Evolutionary conservation across 2,888 invertebrate genomes (phyloP), one percentile per base, ranked within the genome.

Genomic region (Blera fallax): DNA sequence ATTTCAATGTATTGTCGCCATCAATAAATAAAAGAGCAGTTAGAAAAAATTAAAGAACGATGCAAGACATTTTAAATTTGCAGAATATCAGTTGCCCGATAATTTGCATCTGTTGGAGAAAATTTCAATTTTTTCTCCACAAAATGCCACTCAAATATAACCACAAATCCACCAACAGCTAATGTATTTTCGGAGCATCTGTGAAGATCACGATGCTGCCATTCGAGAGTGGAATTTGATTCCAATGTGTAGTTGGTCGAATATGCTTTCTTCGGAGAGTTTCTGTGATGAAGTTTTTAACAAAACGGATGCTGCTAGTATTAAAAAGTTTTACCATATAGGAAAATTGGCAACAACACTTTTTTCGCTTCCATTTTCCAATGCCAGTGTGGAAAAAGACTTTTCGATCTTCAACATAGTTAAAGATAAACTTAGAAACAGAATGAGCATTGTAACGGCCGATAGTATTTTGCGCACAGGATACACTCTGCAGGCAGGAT

Each of bases 161-260:
- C 50, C 50, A 2, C 10, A 50, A 50, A 50, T 24, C 24, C 21
- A 50, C 50, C 24, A 45, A 8, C 32, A 8, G 8, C 7, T 32
- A 8, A 32, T 21, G 14, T n/a, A n/a, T n/a, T n/a, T n/a, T n/a
- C n/a, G n/a, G n/a, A n/a, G n/a, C n/a, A n/a, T 48, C 4, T 50
- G 56, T 56, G 29, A 29, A 56, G 56, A 56, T 56, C 11, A 32
- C 29, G 21, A 32, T 32, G 32, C 56, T 56, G 34, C 56, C 11
- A 34, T 58, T 58, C 32, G 32, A 58, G 58, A 34, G 21, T 58
- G 58, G 58, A 58, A 60, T 37, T 60, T 37, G 11, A 62, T 62
- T 43, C 43, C 43, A 21, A 18, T 58, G 37, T 58, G 18, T 10
- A 58, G 34, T 27, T 43, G 24, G 62, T 40, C 40, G 3, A 62